These are phyloP conservation scores for Puffinus mauretanicus DNA, from an alignment of 2,113 vertebrate species.

Conservation along the genomic window DNA sequence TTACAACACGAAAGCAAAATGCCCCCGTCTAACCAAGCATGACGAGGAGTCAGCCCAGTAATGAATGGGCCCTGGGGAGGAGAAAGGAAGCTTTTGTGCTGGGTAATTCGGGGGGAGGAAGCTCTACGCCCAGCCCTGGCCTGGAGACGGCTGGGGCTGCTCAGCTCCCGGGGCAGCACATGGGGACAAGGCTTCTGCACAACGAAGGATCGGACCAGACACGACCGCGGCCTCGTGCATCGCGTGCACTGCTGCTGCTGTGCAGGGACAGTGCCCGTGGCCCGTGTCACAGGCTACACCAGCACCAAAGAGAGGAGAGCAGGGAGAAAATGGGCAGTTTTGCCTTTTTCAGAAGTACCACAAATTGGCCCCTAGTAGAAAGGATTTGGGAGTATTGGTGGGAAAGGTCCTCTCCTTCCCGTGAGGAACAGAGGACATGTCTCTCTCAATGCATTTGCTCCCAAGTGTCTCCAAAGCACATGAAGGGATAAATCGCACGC, in stretches of 20 bases:
- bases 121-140: not conserved
- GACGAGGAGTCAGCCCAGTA: not conserved
- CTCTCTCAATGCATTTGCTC: not conserved
- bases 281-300: not conserved
- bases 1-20: not conserved
- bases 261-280: not conserved
- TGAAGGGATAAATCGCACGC: rapidly evolving
- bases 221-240: rapidly evolving
- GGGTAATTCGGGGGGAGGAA: not conserved
- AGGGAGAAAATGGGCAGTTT: not conserved
- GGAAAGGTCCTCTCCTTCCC: not conserved
- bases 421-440: not conserved
- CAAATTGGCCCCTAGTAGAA: not conserved
- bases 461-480: not conserved
- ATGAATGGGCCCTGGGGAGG: not conserved
- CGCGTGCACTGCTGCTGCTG: rapidly evolving
- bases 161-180: not conserved
- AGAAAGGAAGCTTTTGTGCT: not conserved
- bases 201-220: rapidly evolving
- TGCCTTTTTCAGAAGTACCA: not conserved
- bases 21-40: not conserved
- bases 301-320: not conserved
- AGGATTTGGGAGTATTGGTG: not conserved
- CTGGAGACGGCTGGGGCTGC: not conserved
- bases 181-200: not conserved